phyloP scores from a whole-genome alignment of 2,888 invertebrate species.

The Saturnia japonica region DNA sequence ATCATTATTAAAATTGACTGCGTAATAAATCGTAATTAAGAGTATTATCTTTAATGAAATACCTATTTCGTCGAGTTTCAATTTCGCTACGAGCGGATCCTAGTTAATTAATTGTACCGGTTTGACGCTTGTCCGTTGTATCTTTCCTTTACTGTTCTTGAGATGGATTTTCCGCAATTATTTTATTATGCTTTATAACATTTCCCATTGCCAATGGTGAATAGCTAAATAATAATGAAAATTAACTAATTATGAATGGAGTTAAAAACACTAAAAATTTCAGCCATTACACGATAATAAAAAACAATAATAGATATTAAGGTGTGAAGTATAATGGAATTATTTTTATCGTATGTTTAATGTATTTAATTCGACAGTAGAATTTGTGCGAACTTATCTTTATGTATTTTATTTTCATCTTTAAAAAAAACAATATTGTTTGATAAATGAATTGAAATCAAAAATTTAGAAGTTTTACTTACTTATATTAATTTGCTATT shows the following conservation, averaged over 20 bases:
- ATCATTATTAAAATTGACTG: slow-evolving; percentile 3
- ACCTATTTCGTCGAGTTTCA: slow-evolving; percentile 39
- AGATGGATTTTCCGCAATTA: slow-evolving; percentile 16
- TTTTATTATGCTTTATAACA: not conserved
- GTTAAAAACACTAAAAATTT: no score
- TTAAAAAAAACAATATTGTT: no score
- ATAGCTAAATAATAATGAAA: not conserved
- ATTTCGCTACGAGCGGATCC: slow-evolving; percentile 39
- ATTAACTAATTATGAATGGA: not conserved
- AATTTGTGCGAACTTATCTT: no score
- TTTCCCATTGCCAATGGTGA: not conserved
- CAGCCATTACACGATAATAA: no score
- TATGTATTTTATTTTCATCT: no score
- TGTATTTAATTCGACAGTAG: no score
- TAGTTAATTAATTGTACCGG: slow-evolving; percentile 41
- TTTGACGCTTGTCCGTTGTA: slow-evolving; percentile 31
- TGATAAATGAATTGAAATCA: no score
- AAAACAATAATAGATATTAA: not conserved
- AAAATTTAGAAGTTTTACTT: no score
- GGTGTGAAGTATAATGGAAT: not conserved
- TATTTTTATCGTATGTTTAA: not conserved
- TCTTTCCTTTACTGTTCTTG: slow-evolving; percentile 26
- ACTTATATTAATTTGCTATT: no score
- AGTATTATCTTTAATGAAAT: slow-evolving; percentile 35
- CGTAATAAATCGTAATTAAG: slow-evolving; percentile 35